A percentile compares a stretch with the other conserved stretches of the same genome.
These are phyloP conservation scores for Characodon lateralis DNA, from an alignment of 2,797 vertebrate species.

Conservation along the genomic window DNA sequence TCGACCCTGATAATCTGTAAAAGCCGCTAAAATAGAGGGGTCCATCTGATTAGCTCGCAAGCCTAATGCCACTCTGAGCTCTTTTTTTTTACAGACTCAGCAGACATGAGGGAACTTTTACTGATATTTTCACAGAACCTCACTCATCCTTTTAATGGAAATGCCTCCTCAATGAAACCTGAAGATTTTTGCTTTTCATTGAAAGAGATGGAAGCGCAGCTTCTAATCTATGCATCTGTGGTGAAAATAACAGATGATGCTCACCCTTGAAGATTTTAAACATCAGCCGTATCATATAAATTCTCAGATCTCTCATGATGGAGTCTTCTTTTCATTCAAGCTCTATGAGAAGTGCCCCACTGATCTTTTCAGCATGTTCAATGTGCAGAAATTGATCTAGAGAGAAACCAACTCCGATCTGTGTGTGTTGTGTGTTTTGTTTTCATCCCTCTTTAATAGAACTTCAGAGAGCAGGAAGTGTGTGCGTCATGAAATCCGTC, in stretches of 20 bases:
- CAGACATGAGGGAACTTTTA: neutral
- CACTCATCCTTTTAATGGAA: neutral
- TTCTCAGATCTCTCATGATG: constrained; percentile 16
- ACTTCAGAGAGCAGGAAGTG: constrained; percentile 81
- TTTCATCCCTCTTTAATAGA: constrained; percentile 74
- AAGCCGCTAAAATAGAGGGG: neutral
- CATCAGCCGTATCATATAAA: constrained; percentile 24
- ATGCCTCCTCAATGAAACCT: neutral
- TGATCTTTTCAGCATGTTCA: constrained; percentile 56
- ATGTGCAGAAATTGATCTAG: constrained; percentile 76
- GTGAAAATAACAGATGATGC: constrained; percentile 6
- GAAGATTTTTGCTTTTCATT: neutral
- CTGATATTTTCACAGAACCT: neutral
- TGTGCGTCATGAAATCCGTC: constrained; percentile 76
- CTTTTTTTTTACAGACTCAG: neutral
- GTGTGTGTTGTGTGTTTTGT: constrained; percentile 70
- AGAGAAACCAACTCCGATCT: constrained; percentile 71
- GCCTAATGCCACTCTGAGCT: neutral
- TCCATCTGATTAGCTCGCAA: neutral
- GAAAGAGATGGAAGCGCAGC: neutral
- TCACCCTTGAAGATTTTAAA: neutral
- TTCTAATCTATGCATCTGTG: neutral
- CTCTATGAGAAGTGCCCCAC: constrained; percentile 34
- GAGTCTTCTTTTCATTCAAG: constrained; percentile 34
- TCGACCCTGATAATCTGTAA: neutral